Base-by-base conservation (phyloP, 2,113 vertebrate genomes). In the Axis porcinus region DNA sequence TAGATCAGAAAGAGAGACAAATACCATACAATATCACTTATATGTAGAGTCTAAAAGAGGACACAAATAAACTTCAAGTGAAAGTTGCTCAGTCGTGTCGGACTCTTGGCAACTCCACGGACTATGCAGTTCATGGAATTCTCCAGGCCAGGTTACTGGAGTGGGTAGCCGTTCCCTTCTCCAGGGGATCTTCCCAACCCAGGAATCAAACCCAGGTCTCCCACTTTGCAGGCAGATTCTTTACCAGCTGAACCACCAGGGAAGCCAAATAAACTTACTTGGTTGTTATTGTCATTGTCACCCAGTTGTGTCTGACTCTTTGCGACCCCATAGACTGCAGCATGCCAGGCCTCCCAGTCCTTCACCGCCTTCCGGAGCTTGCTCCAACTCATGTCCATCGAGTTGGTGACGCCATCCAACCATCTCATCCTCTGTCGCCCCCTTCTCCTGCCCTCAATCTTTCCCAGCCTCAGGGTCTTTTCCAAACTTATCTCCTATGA, bases 71-170 rank as follows among this genome's bases (percentile, higher is more conserved):
- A 67, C 16, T 19, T 9, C 7, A n/a, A 67, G 64, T 5, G n/a
- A 70, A 12, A 74, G 36, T 13, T 5, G 1, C 36, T 40, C 10
- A 74, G 36, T 7, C 6, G 5, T 43, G 70, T 74, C 12, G 0
- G 36, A 25, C 70, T 74, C 21, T 40, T 2, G n/a, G 64, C 64
- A 70, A 36, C 64, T 36, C 64, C 64, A 70, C 3, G 1, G n/a
- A 36, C n/a, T 36, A 10, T 36, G 5, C 17, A 36, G 8, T 21
- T 2, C 64, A 11, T 36, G 64, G 9, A 21, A 5, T 36, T 10
- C n/a, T 70, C 64, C 17, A 70, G 64, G 33, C 64, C 17, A 12
- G n/a, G 23, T 36, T 6, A 36, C 64, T 70, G n/a, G 17, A 70
- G 9, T 19, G 64, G 16, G 33, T 70, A 23, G 64, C 64, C 4